phyloP scores from a whole-genome alignment of 2,113 vertebrate species.

The Barnardius zonarius region DNA sequence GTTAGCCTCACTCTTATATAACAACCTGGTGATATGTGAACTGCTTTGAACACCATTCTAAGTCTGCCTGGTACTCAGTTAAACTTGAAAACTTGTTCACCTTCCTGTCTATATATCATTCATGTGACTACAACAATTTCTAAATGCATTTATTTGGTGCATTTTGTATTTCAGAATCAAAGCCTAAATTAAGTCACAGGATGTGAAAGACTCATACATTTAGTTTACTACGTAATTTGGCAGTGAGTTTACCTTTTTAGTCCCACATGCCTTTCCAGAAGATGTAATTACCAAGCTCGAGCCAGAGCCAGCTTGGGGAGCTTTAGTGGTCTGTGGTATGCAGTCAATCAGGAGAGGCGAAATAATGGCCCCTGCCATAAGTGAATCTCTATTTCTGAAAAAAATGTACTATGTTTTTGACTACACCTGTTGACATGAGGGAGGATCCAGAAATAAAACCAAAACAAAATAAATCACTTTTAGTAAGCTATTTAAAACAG shows the following conservation, averaged over 20 bases:
- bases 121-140: not conserved
- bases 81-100: not conserved
- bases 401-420: not conserved
- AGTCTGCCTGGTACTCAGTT: not conserved
- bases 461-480: not conserved
- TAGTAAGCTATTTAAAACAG: not conserved
- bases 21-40: not conserved
- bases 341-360: not conserved
- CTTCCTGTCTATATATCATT: not conserved
- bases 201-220: not conserved
- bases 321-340: not conserved
- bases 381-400: not conserved
- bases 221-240: not conserved
- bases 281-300: rapidly evolving
- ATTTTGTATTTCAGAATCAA: not conserved
- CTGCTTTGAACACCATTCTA: not conserved
- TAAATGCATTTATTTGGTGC: not conserved
- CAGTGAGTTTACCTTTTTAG: not conserved
- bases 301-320: not conserved
- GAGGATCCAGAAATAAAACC: not conserved
- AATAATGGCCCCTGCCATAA: not conserved
- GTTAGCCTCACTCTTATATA: not conserved
- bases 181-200: not conserved
- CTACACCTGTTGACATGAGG: not conserved
- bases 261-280: not conserved